Evolutionary conservation across 2,888 invertebrate species (phyloP).

Genomic region (Minunthozetes semirufus): DNA sequence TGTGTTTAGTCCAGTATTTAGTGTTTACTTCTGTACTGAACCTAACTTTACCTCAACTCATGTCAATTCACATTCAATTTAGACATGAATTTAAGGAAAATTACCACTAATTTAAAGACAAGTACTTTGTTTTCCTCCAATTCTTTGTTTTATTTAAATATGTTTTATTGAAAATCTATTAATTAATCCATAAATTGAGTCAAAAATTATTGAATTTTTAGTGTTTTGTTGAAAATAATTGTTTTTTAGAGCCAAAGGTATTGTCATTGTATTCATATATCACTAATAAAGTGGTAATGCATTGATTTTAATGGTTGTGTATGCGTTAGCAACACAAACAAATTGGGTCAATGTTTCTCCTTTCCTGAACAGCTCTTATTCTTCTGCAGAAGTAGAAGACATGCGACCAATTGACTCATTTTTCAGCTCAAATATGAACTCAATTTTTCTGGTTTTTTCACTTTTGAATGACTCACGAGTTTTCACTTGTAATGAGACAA

Average conservation of each 20-base stretch:
- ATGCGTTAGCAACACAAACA: conserved; percentile 25
- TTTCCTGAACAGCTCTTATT: neutral
- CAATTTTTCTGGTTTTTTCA: neutral
- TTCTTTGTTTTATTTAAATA: too few species aligned
- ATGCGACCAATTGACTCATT: conserved; percentile 11
- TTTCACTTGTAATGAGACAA: neutral
- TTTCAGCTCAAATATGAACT: neutral
- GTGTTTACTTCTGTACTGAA: neutral
- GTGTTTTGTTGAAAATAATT: too few species aligned
- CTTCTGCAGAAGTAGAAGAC: neutral
- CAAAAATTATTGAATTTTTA: too few species aligned
- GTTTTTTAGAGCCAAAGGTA: too few species aligned
- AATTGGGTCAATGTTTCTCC: conserved; percentile 22
- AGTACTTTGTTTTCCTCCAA: too few species aligned
- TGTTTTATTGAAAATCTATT: too few species aligned
- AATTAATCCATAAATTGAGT: too few species aligned
- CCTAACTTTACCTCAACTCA: too few species aligned
- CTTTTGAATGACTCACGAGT: neutral
- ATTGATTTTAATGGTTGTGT: neutral
- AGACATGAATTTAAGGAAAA: neutral
- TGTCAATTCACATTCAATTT: neutral
- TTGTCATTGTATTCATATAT: too few species aligned
- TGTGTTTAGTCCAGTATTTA: neutral
- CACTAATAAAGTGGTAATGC: too few species aligned
- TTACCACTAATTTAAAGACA: too few species aligned